These are phyloP conservation scores for Canis aureus DNA, from an alignment of 2,113 vertebrate species.

Conservation along the genomic window DNA sequence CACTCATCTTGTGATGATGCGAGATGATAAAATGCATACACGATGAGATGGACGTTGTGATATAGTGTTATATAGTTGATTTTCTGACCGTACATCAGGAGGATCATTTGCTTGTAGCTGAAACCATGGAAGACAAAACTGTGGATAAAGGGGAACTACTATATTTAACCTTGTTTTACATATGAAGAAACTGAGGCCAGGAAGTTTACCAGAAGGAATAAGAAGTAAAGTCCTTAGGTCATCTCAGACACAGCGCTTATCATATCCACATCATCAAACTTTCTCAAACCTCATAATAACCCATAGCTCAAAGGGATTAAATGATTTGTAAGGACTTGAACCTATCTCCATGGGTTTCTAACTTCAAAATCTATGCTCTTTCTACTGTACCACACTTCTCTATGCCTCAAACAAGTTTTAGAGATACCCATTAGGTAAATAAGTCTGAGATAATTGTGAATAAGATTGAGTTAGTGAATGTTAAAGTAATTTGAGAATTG, in stretches of 20 bases:
- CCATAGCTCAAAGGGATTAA: background rate
- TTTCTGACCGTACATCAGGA: background rate
- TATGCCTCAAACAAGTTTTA: background rate
- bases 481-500: constrained; percentile 42
- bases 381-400: background rate
- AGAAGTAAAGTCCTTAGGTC: background rate
- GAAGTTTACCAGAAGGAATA: background rate
- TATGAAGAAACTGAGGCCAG: background rate
- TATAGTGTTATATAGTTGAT: background rate
- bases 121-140: background rate
- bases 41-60: background rate
- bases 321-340: constrained; percentile 38
- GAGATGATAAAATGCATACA: background rate
- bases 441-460: constrained; percentile 11
- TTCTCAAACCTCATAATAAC: constrained; percentile 25
- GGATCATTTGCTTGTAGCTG: background rate
- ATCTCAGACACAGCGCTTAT: background rate
- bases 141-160: background rate
- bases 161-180: background rate
- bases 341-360: background rate
- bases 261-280: background rate
- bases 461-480: constrained; percentile 23
- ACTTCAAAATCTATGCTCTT: constrained; percentile 40
- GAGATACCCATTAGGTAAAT: background rate
- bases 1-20: background rate